phyloP scores from a whole-genome alignment of 2,888 invertebrate species.

The Ephialtes manifestator region DNA sequence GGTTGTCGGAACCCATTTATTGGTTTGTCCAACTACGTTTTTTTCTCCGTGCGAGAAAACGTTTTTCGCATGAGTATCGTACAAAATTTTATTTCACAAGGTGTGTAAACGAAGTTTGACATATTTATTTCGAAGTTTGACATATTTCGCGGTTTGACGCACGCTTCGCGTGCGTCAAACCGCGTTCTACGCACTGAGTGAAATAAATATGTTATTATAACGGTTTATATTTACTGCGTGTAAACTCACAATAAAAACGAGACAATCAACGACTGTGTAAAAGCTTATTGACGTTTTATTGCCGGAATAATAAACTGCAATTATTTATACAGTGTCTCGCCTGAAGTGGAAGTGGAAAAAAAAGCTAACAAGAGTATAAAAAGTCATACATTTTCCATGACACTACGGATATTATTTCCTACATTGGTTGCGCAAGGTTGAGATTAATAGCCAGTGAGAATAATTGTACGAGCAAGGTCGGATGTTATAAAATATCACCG shows the following conservation, averaged over 20 bases:
- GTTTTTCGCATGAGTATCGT: too few relatives aligned
- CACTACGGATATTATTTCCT: slow-evolving; percentile 3
- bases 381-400: not conserved
- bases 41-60: too few relatives aligned
- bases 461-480: slow-evolving; percentile 43
- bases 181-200: too few relatives aligned
- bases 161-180: too few relatives aligned
- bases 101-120: too few relatives aligned
- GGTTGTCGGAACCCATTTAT: too few relatives aligned
- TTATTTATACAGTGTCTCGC: not conserved
- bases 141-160: too few relatives aligned
- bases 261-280: not conserved
- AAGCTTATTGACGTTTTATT: slow-evolving; percentile 4
- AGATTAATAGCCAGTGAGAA: slow-evolving; percentile 20
- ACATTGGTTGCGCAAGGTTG: slow-evolving; percentile 33
- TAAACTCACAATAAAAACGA: not conserved
- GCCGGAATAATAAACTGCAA: slow-evolving; percentile 1
- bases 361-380: not conserved
- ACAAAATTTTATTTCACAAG: too few relatives aligned
- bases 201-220: too few relatives aligned
- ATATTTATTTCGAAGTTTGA: too few relatives aligned
- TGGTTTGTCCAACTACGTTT: too few relatives aligned
- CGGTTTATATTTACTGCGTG: not conserved
- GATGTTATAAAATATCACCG: not conserved
- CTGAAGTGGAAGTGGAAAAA: not conserved